phyloP scores from a whole-genome alignment of 2,797 vertebrate species.

The Acomys russatus region DNA sequence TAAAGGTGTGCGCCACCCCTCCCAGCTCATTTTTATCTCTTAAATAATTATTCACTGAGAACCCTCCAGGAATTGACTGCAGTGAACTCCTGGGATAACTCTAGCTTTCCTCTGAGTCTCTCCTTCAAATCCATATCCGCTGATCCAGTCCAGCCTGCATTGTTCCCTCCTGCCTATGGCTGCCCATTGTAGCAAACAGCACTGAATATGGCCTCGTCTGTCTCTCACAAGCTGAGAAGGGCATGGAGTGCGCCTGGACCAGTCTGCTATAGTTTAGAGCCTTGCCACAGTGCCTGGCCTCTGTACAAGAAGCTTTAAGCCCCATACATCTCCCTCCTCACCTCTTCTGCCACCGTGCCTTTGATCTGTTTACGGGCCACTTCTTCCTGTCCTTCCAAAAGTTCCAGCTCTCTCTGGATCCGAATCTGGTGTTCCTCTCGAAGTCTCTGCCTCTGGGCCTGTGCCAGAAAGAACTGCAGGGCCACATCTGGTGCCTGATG shows the following conservation, averaged over 20 bases:
- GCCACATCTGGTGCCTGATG: conserved; percentile 73
- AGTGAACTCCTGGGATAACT: conserved; percentile 17
- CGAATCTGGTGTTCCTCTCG: conserved; percentile 90
- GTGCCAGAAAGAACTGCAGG: conserved; percentile 88
- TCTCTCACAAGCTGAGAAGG: background rate
- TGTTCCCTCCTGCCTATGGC: background rate
- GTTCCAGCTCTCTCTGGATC: conserved; percentile 90
- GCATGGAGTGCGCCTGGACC: background rate
- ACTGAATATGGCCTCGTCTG: background rate
- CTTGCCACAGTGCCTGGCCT: background rate
- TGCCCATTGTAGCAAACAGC: background rate
- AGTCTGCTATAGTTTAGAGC: background rate
- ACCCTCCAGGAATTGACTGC: background rate
- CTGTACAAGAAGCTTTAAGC: background rate
- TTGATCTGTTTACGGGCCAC: conserved; percentile 84
- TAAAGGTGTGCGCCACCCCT: background rate
- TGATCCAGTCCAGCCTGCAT: conserved; percentile 4
- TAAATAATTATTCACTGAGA: background rate
- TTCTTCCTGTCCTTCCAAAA: conserved; percentile 88
- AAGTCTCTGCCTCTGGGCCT: conserved; percentile 89
- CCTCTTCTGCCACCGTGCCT: conserved; percentile 49
- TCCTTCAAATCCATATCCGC: background rate
- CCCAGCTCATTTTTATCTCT: background rate
- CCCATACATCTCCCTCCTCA: conserved; percentile 11
- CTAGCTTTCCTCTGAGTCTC: conserved; percentile 11